A percentile compares a stretch with the other conserved stretches of the same genome.
phyloP scores from a whole-genome alignment of 2,888 invertebrate genomes.

The Mythimna pallens region DNA sequence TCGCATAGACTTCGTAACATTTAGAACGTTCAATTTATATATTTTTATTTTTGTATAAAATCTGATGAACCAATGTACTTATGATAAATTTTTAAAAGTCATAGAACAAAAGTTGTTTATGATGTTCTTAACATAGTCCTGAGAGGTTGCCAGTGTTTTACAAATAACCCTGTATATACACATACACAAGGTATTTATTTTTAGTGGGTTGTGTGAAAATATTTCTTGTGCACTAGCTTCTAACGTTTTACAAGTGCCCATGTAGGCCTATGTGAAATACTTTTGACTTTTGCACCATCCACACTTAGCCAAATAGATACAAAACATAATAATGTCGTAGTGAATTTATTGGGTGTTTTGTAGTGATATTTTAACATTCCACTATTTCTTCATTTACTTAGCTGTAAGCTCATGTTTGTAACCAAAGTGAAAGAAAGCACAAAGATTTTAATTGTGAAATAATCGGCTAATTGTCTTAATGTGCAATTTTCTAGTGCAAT shows the following conservation, averaged over 20 bases:
- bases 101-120: no score
- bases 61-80: no score
- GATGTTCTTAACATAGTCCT: no score
- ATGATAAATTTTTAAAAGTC: no score
- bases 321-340: constrained; percentile 6
- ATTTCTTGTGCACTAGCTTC: constrained; percentile 1
- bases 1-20: no score
- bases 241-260: no score
- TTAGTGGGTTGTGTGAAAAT: background rate
- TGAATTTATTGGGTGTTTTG: constrained; percentile 33
- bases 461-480: constrained; percentile 40
- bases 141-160: no score
- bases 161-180: no score
- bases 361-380: constrained; percentile 50
- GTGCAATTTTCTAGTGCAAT: constrained; percentile 79
- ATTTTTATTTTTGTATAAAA: no score
- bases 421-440: constrained; percentile 68
- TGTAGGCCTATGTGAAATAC: no score
- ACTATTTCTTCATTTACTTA: constrained; percentile 29
- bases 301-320: background rate
- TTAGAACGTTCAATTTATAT: no score
- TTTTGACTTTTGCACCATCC: constrained; percentile 1
- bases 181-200: no score
- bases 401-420: constrained; percentile 42
- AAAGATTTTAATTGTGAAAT: constrained; percentile 65